A percentile compares a stretch with the other conserved stretches of the same genome.
Evolutionary conservation across 1,140 invertebrate genomes (phyloP).

Genomic region (Babylonia areolata): DNA sequence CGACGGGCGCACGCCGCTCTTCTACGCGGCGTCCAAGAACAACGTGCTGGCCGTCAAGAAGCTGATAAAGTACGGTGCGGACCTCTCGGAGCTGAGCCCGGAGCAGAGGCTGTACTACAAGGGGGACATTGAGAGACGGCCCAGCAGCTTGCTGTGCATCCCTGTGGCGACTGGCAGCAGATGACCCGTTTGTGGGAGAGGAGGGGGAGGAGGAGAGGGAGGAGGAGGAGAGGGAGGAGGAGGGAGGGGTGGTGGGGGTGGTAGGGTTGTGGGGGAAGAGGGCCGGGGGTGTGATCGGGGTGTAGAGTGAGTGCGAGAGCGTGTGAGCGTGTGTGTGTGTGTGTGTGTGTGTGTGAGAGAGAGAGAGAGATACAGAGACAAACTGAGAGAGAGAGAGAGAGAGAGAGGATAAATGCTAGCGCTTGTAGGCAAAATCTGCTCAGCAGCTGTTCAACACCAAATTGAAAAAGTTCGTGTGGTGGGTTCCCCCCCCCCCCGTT

Average conservation of each 20-base stretch:
- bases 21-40: constrained; percentile 59
- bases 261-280: too few species aligned
- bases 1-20: constrained; percentile 55
- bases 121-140: constrained; percentile 31
- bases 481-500: background rate
- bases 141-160: constrained; percentile 30
- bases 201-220: background rate
- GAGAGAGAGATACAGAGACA: too few species aligned
- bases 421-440: too few species aligned
- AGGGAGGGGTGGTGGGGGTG: too few species aligned
- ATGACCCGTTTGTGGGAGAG: background rate
- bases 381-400: too few species aligned
- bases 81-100: constrained; percentile 41
- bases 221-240: too few species aligned
- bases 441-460: too few species aligned
- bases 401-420: too few species aligned
- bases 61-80: constrained; percentile 65
- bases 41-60: constrained; percentile 64
- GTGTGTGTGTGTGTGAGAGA: background rate
- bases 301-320: background rate
- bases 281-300: too few species aligned
- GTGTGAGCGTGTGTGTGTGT: background rate
- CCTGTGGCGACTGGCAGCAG: background rate
- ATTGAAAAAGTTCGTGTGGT: background rate
- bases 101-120: constrained; percentile 41